Conservation (phyloP, 2,113 vertebrate species). For the Odocoileus hemionus region DNA sequence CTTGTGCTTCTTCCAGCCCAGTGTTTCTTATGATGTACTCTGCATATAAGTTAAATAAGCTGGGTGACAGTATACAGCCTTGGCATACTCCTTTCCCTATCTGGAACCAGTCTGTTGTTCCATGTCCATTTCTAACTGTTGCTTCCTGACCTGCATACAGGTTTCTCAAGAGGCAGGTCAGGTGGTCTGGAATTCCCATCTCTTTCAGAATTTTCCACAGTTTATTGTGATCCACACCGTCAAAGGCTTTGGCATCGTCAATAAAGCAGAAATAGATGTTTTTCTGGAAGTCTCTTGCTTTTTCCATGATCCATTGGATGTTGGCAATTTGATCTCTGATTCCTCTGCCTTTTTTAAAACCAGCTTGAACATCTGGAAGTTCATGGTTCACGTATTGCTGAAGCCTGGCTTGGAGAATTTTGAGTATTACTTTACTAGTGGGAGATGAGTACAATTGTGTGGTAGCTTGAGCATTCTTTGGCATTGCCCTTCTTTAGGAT, state of each 20-base stretch:
- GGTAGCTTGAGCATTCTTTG: too few relatives aligned
- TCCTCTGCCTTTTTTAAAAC: too few relatives aligned
- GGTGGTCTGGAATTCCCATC: neutral
- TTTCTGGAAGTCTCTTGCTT: neutral
- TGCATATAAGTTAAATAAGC: neutral
- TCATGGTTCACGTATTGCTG: too few relatives aligned
- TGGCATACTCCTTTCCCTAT: neutral
- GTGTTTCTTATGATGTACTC: neutral
- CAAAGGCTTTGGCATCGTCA: neutral
- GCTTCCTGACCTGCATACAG: neutral
- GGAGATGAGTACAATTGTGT: too few relatives aligned
- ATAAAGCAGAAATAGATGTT: neutral
- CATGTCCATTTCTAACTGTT: neutral
- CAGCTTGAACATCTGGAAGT: too few relatives aligned
- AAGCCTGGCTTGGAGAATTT: too few relatives aligned
- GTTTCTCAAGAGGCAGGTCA: neutral
- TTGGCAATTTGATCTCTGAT: neutral
- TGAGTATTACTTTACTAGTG: too few relatives aligned
- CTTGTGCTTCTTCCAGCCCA: neutral
- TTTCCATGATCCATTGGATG: neutral
- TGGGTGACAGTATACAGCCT: neutral
- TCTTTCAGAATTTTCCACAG: neutral
- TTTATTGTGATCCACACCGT: neutral
- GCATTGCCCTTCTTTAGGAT: too few relatives aligned
- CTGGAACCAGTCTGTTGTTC: neutral